phyloP scores from a whole-genome alignment of 2,888 invertebrate genomes.

The Diplazon laetatorius region DNA sequence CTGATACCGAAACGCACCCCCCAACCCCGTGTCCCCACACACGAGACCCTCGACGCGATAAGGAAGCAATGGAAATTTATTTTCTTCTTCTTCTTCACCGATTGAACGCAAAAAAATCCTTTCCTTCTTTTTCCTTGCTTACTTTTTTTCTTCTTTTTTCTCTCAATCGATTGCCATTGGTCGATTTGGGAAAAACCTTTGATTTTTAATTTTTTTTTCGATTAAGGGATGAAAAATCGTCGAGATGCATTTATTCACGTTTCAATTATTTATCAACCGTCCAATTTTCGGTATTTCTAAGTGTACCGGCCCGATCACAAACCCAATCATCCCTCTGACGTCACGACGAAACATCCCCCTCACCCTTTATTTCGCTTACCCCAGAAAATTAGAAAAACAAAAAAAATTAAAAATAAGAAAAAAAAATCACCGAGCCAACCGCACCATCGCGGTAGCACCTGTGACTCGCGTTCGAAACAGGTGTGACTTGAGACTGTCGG shows the following conservation, averaged over 20 bases:
- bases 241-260: neutral
- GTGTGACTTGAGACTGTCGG: neutral
- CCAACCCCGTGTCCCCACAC: no score
- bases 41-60: no score
- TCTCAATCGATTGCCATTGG: no score
- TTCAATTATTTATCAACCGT: neutral
- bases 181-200: no score
- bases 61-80: no score
- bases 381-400: no score
- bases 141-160: no score
- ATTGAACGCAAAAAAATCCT: no score
- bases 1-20: no score
- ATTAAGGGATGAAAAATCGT: neutral
- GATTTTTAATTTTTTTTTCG: neutral
- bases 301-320: neutral
- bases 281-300: neutral
- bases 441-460: constrained; percentile 2
- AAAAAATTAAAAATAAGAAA: no score
- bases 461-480: constrained; percentile 1
- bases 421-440: neutral
- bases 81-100: no score
- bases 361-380: neutral
- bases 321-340: neutral
- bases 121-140: no score
- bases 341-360: neutral